Base-by-base conservation (phyloP, 2,113 vertebrate genomes). In the Pleuronectes platessa region DNA sequence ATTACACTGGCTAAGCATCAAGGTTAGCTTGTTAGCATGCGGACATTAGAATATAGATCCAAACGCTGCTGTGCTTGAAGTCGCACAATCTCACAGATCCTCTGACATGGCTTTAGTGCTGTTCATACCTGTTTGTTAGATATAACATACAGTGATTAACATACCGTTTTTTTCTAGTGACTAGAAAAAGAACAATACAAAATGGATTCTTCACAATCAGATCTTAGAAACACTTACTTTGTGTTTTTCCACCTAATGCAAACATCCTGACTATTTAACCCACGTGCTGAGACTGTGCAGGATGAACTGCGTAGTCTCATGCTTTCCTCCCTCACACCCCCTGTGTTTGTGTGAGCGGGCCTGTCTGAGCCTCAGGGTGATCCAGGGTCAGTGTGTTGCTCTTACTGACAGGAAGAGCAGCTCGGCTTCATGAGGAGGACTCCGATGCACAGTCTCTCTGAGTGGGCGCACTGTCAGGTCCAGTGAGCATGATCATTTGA, bases 391-490 rank as follows among this genome's bases (percentile, higher is more conserved):
- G 51, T 70, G 56, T 4, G 4, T 18, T 13, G 64, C 68, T 62
- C 42, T 66, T 78, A 7, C 35, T 26, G 56, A 40, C 61, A 21
- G 49, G 71, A 68, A 27, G 78, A 74, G 53, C 61, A 26, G 75
- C 51, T 55, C 11, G 24, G 47, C 71, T 77, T 72, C 11, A 61
- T 3, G 47, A 70, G 31, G 31, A 31, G 31, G 31, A 31, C 31
- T 31, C 31, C 6, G 31, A 31, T 31, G 31, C 31, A 31, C 31
- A 31, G 71, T 35, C 58, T 67, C 47, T 12, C 53, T 10, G 64
- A 62, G 77, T 78, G 79, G 37, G 15, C 69, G 66, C 67, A 11
- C 74, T 83, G 62, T 87, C 75, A 54, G 79, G 60, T 83, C 74
- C 85, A 67, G 64, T 86, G 82, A 85, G 54, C 72, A 20, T 0